phyloP scores from a whole-genome alignment of 2,888 invertebrate species.

The Bombylius discolor region DNA sequence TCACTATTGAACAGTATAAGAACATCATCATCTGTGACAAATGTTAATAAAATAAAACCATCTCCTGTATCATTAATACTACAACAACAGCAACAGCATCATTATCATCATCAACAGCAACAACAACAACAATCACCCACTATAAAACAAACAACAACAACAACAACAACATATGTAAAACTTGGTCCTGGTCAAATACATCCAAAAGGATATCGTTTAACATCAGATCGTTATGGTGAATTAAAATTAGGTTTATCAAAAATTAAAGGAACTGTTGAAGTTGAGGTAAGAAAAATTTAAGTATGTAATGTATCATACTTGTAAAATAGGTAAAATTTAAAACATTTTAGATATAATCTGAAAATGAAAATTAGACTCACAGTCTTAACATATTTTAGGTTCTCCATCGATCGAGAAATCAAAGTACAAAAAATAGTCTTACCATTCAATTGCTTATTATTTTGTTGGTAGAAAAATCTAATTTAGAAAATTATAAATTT shows the following conservation, averaged over 20 bases:
- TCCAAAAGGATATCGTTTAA: slow-evolving; percentile 58
- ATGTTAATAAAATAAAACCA: slow-evolving; percentile 23
- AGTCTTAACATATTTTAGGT: no score
- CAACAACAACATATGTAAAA: slow-evolving; percentile 26
- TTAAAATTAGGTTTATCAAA: slow-evolving; percentile 78
- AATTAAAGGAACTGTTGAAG: slow-evolving; percentile 83
- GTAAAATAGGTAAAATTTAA: no score
- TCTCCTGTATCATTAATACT: slow-evolving; percentile 14
- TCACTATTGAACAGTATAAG: background rate
- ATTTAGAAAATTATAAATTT: no score
- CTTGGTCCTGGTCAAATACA: slow-evolving; percentile 73
- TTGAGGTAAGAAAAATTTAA: slow-evolving; percentile 45
- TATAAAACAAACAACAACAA: slow-evolving; percentile 1
- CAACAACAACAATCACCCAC: background rate
- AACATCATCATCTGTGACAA: slow-evolving; percentile 23
- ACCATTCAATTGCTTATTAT: no score
- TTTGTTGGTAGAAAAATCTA: no score
- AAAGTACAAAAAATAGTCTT: no score
- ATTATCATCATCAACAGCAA: slow-evolving; percentile 1
- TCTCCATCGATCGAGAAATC: no score
- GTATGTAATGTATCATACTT: no score
- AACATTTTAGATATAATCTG: no score
- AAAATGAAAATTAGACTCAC: no score
- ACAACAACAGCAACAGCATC: background rate
- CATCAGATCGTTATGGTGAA: slow-evolving; percentile 61